Evolutionary conservation across 2,797 vertebrate genomes (phyloP), one percentile per base, ranked within the genome.

Genomic region (Acanthiza pusilla): DNA sequence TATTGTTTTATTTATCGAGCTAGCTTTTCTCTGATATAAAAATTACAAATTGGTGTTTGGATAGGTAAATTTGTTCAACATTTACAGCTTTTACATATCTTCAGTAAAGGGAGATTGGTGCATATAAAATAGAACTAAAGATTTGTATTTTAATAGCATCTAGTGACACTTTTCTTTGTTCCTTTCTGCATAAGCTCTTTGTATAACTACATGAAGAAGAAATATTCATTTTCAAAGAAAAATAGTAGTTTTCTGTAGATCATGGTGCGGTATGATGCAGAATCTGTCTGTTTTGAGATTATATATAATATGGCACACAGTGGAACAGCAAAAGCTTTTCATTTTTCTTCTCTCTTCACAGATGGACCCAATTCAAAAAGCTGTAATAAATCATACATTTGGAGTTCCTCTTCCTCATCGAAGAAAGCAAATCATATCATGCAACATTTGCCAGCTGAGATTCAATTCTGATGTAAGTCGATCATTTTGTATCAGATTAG

Each of bases 341-440:
- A 96, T 97, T 96, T 96, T 91, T 96, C 74, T 97, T 95, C 68
- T 97, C 89, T 98, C 96, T 96, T 98, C 97, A 95, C 98, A 99
- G 99, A 99, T 99, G 99, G 99, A 99, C 98, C 98, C 98, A 81
- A 98, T 99, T 98, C 99, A 99, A 98, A 99, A 99, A 98, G 99
- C 99, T 89, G 98, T 99, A 97, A 98, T 99, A 98, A 99, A 99
- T 98, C 99, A 99, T 97, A 99, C 99, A 66, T 99, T 99, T 80
- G 98, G 99, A 95, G 98, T 99, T 97, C 98, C 98, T 94, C 97
- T 99, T 97, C 98, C 98, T 72, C 97, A 98, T 93, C 98, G 98
- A 98, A 99, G 99, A 98, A 99, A 98, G 98, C 98, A 99, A 95
- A 98, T 98, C 94, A 97, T 98, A 97, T 99, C 99, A 94, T 99